Evolutionary conservation across 2,888 invertebrate genomes (phyloP).

Genomic region (Himalopsyche japonica): DNA sequence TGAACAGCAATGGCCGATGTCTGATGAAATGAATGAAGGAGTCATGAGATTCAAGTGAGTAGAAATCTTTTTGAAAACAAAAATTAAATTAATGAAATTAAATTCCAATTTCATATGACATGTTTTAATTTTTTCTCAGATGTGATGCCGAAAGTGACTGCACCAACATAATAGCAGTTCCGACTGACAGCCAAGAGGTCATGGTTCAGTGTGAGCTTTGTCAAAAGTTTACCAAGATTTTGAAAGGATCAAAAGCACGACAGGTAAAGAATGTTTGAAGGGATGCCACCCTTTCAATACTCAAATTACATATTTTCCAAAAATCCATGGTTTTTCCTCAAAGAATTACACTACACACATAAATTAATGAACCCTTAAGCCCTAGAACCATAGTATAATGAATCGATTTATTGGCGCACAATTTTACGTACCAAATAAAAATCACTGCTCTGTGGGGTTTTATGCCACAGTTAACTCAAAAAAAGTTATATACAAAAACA

Average conservation of each 20-base stretch:
- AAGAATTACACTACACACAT: no score
- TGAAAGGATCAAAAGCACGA: slow-evolving; percentile 73
- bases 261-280: slow-evolving; percentile 54
- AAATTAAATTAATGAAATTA: not conserved
- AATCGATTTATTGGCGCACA: no score
- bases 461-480: no score
- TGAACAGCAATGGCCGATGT: slow-evolving; percentile 75
- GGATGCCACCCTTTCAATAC: no score
- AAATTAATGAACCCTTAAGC: no score
- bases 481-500: no score
- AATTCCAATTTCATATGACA: not conserved
- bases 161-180: slow-evolving; percentile 65
- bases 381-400: no score
- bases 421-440: no score
- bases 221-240: slow-evolving; percentile 69
- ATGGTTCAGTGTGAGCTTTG: slow-evolving; percentile 72
- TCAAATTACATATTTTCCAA: no score
- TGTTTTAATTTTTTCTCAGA: slow-evolving; percentile 48
- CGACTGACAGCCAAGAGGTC: slow-evolving; percentile 67
- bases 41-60: slow-evolving; percentile 66
- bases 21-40: slow-evolving; percentile 70
- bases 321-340: no score
- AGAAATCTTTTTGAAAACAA: not conserved
- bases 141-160: slow-evolving; percentile 69
- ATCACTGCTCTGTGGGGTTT: no score